These are phyloP conservation scores for Octopus bimaculoides DNA, from an alignment of 1,140 invertebrate genomes.

Conservation along the genomic window DNA sequence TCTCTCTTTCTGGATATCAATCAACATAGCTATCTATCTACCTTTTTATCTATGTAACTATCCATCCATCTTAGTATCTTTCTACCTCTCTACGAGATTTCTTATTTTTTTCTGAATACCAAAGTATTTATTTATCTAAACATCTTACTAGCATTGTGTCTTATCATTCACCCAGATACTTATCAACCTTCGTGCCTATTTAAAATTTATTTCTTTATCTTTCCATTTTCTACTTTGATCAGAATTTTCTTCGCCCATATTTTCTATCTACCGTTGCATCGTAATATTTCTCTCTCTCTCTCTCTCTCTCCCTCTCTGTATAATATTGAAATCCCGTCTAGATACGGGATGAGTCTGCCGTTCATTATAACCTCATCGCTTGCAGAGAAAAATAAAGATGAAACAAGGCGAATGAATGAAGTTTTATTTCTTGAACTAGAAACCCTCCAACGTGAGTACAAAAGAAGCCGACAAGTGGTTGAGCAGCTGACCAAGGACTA, in stretches of 20 bases:
- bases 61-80: neutral
- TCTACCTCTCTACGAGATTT: neutral
- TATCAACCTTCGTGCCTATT: neutral
- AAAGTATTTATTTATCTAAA: neutral
- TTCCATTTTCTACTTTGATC: neutral
- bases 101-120: neutral
- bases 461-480: constrained; percentile 41
- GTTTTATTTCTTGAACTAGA: constrained; percentile 37
- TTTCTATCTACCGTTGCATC: neutral
- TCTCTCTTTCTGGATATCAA: neutral
- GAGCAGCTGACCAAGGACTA: constrained; percentile 47
- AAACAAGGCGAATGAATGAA: constrained; percentile 38
- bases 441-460: constrained; percentile 36
- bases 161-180: neutral
- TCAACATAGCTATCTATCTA: neutral
- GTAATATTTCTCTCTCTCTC: neutral
- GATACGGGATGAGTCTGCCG: constrained; percentile 27
- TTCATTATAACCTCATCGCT: constrained; percentile 28
- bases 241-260: neutral
- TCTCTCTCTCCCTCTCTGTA: neutral
- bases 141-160: neutral
- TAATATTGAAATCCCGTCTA: neutral
- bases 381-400: constrained; percentile 29
- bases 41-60: neutral
- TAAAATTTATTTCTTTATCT: neutral